Evolutionary conservation across 2,888 invertebrate genomes (phyloP).

Genomic region (Parnassius glacialis): DNA sequence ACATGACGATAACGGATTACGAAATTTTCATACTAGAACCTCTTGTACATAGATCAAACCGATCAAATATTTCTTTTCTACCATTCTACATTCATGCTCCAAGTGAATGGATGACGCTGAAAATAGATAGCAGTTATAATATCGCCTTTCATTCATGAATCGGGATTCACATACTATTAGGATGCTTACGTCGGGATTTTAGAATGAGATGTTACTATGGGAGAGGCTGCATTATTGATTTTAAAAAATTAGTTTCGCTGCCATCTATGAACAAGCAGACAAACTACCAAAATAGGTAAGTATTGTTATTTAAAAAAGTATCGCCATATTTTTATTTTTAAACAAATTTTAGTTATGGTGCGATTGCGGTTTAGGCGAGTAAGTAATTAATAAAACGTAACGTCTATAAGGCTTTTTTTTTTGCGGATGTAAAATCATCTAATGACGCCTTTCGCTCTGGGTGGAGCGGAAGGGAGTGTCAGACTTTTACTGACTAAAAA

Average conservation of each 20-base stretch:
- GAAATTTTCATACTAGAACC: too few relatives aligned
- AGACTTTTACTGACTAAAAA: too few relatives aligned
- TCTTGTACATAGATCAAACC: too few relatives aligned
- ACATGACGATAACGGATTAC: too few relatives aligned
- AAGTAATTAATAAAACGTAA: too few relatives aligned
- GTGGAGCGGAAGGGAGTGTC: too few relatives aligned
- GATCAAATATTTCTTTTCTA: conserved; percentile 10
- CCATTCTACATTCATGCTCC: conserved; percentile 23
- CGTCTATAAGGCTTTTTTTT: too few relatives aligned
- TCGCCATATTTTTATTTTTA: conserved; percentile 2
- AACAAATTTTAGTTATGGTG: too few relatives aligned
- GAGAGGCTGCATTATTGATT: conserved; percentile 16
- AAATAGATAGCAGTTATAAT: conserved; percentile 29
- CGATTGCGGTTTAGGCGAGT: too few relatives aligned
- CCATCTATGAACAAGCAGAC: conserved; percentile 13
- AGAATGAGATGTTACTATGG: conserved; percentile 17
- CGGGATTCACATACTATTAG: neutral
- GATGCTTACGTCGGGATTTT: conserved; percentile 1
- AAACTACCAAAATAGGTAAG: conserved; percentile 1
- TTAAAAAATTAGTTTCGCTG: neutral
- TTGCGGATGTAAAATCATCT: too few relatives aligned
- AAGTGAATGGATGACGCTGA: conserved; percentile 27
- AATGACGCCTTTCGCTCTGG: too few relatives aligned
- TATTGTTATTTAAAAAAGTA: neutral
- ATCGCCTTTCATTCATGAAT: conserved; percentile 29